Evolutionary conservation across 2,888 invertebrate genomes (phyloP), one percentile per base, ranked within the genome.

Genomic region (Trichacis sp.): DNA sequence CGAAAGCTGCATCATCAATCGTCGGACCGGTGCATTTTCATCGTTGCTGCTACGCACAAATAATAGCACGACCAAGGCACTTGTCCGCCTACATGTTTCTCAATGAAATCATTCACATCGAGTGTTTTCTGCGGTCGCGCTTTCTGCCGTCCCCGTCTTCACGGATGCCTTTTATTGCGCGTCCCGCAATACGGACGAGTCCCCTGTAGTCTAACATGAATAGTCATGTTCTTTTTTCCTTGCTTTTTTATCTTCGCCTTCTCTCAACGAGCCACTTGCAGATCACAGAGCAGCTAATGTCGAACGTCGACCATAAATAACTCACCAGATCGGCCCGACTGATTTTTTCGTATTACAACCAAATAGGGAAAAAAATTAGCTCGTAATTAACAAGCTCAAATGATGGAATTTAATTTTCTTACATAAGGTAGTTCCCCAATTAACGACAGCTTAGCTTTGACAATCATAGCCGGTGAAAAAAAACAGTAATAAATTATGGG

Each of bases 91-190:
- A 68, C 64, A 64, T 64, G 68, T 62, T 64, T 51, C 72, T 79
- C 68, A 77, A 79, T 78, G 75, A 77, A 75, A 73, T 78, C 77
- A 77, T 78, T 78, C 75, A 78, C 73, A 73, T 73, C 62, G 60
- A 69, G 71, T 19, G 38, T 40, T 30, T 53, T 52, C 51, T 30
- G 52, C 11, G 33, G 2, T 33, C 33, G 33, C 33, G 33, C 29
- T 29, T 29, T 29, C 29, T 29, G 29, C 9, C 29, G 29, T 29
- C 29, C 33, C 33, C 24, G 24, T 24, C 24, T 24, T n/a, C 33
- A n/a, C 33, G 33, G 33, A 33, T n/a, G 33, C 33, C 33, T 33
- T 33, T 33, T 33, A 33, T 33, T 33, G 33, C 33, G 33, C 33
- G 33, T 33, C 8, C 33, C 33, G 33, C 33, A n/a, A 33, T 33